A percentile compares a stretch with the other conserved stretches of the same genome.
Conservation (phyloP, 2,888 invertebrate species). For the Drosophila imparisetae region DNA sequence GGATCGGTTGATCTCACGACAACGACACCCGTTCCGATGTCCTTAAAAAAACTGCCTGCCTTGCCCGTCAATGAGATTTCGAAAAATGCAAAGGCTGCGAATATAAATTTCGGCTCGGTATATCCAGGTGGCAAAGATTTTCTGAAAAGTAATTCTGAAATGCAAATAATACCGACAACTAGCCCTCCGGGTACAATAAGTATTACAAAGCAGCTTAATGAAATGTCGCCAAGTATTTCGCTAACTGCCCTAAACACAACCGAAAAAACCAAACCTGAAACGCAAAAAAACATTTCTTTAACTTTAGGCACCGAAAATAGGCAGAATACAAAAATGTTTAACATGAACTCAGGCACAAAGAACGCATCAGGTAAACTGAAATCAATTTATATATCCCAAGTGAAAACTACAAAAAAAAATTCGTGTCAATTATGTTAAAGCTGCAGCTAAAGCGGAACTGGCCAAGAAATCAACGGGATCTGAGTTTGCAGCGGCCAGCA, state of each 20-base stretch:
- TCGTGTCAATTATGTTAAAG: neutral
- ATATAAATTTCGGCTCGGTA: constrained; percentile 23
- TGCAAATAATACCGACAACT: constrained; percentile 82
- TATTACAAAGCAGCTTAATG: constrained; percentile 77
- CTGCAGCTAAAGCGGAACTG: constrained; percentile 2
- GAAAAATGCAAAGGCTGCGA: constrained; percentile 15
- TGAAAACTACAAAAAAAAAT: neutral
- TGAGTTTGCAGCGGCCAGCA: constrained; percentile 11
- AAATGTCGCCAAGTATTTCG: constrained; percentile 81
- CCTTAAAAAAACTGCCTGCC: constrained; percentile 10
- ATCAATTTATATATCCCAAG: neutral
- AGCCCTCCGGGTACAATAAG: constrained; percentile 76
- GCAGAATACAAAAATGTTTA: constrained; percentile 21
- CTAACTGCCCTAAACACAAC: constrained; percentile 70
- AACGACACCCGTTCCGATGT: neutral
- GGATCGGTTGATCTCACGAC: constrained; percentile 31
- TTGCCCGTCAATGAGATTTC: constrained; percentile 2
- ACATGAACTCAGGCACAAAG: constrained; percentile 18
- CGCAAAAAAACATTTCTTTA: constrained; percentile 12
- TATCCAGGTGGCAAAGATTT: constrained; percentile 39
- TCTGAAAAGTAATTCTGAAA: constrained; percentile 65
- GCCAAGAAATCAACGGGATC: constrained; percentile 17
- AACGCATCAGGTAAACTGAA: neutral
- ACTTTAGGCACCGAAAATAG: constrained; percentile 4
- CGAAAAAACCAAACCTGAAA: constrained; percentile 31